phyloP scores from a whole-genome alignment of 2,888 invertebrate species.

The Parelbella ahira region DNA sequence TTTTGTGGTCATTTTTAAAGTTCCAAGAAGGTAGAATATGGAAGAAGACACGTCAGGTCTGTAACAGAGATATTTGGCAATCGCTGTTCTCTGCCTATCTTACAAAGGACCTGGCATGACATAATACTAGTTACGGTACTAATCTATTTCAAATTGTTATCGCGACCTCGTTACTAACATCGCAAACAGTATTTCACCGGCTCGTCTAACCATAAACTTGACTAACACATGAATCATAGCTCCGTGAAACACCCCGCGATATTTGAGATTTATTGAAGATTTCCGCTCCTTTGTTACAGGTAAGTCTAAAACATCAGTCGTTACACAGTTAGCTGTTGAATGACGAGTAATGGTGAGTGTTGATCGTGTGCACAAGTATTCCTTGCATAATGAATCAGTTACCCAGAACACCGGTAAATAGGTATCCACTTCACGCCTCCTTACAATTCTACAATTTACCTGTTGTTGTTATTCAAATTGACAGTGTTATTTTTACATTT shows the following conservation, averaged over 20 bases:
- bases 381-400: slow-evolving; percentile 6
- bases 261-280: slow-evolving; percentile 42
- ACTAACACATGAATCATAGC: slow-evolving; percentile 40
- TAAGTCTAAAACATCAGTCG: slow-evolving; percentile 31
- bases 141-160: slow-evolving; percentile 28
- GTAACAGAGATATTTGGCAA: too few relatives aligned
- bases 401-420: neutral
- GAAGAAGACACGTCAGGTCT: too few relatives aligned
- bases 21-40: too few relatives aligned
- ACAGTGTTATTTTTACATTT: too few relatives aligned
- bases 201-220: slow-evolving; percentile 41
- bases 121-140: slow-evolving; percentile 27
- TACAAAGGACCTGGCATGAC: too few relatives aligned
- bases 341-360: slow-evolving; percentile 36
- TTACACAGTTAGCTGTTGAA: neutral
- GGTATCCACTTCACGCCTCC: too few relatives aligned
- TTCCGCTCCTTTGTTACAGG: slow-evolving; percentile 44
- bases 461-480: too few relatives aligned
- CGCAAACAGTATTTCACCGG: slow-evolving; percentile 38
- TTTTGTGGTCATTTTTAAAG: too few relatives aligned
- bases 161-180: slow-evolving; percentile 37
- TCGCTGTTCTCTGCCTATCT: too few relatives aligned
- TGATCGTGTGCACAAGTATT: neutral
- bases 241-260: slow-evolving; percentile 33
- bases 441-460: too few relatives aligned